phyloP scores from a whole-genome alignment of 2,113 vertebrate genomes.

The Phylloscopus whistleri region DNA sequence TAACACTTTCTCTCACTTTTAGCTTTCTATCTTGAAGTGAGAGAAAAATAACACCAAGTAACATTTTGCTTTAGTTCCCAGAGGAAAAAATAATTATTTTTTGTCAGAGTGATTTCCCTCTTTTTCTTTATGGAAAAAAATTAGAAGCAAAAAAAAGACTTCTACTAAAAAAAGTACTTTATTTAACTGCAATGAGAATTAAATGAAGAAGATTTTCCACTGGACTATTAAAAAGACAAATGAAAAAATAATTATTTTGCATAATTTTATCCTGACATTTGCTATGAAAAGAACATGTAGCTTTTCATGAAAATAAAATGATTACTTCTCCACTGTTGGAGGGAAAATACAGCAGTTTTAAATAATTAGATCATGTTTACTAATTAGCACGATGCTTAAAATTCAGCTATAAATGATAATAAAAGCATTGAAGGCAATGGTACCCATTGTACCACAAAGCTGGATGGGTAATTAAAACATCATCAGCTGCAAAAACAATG shows the following conservation, averaged over 20 bases:
- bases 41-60: not conserved
- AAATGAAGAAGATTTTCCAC: not conserved
- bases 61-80: not conserved
- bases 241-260: not conserved
- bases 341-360: not conserved
- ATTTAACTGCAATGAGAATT: not conserved
- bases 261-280: not conserved
- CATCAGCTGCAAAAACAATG: not conserved
- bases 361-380: not conserved
- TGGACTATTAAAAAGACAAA: not conserved
- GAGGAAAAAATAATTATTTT: not conserved
- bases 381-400: not conserved
- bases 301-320: not conserved
- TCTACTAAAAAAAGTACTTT: not conserved
- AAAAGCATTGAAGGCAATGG: not conserved
- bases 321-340: not conserved
- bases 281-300: not conserved
- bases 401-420: not conserved
- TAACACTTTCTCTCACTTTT: slow-evolving; percentile 33
- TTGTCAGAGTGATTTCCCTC: not conserved
- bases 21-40: not conserved
- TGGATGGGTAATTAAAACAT: not conserved
- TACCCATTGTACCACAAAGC: not conserved
- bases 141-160: not conserved
- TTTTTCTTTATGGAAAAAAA: not conserved